Percentiles rank a stretch among this genome's conserved stretches.
These are phyloP conservation scores for Anguilla marmorata DNA, from an alignment of 2,797 vertebrate genomes.

Conservation along the genomic window DNA sequence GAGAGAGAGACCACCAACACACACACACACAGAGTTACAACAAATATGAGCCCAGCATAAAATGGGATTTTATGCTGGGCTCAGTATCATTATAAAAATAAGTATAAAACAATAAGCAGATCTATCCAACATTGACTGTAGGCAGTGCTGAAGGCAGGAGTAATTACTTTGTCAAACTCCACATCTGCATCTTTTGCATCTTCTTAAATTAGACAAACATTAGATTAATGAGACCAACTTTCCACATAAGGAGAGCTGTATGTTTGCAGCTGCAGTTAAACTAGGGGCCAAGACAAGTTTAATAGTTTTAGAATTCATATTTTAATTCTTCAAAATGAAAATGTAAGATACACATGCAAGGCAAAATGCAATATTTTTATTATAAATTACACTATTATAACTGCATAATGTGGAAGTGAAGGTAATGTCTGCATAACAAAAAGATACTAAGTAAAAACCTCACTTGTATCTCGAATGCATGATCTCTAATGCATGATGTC, in stretches of 20 bases:
- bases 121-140: constrained; percentile 8
- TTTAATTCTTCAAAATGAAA: background rate
- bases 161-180: constrained; percentile 25
- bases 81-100: constrained; percentile 4
- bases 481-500: constrained; percentile 2
- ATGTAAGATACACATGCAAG: background rate
- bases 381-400: background rate
- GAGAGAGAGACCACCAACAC: too few relatives aligned
- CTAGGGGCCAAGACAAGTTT: too few relatives aligned
- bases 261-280: constrained; percentile 5
- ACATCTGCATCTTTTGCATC: background rate
- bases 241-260: constrained; percentile 11
- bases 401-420: background rate
- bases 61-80: background rate
- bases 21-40: background rate
- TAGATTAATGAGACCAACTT: constrained; percentile 13
- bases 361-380: background rate
- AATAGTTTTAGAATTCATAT: background rate
- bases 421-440: background rate
- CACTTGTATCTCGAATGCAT: background rate
- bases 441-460: background rate
- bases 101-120: background rate
- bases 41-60: background rate
- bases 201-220: constrained; percentile 8
- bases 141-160: background rate